Percentiles rank a stretch among this genome's conserved stretches.
These are phyloP conservation scores for Grammatotria lemairii DNA, from an alignment of 2,113 vertebrate species.

Conservation along the genomic window DNA sequence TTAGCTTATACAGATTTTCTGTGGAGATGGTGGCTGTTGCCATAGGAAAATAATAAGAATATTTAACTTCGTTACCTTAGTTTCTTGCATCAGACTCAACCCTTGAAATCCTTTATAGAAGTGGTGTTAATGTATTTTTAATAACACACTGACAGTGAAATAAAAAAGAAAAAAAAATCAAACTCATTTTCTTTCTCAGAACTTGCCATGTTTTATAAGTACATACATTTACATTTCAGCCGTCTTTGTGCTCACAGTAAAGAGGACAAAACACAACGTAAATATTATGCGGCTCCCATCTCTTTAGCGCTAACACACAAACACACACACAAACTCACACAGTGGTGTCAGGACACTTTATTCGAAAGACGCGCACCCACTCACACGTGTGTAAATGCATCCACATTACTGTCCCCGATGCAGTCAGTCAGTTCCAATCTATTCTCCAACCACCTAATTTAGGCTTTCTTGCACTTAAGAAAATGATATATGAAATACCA, in stretches of 20 bases:
- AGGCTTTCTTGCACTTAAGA: conserved; percentile 47
- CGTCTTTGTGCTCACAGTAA: conserved; percentile 73
- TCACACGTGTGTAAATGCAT: background rate
- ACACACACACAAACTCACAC: background rate
- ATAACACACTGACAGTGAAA: background rate
- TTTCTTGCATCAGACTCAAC: background rate
- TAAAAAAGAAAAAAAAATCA: conserved; percentile 26
- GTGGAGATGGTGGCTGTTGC: background rate
- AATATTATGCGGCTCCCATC: conserved; percentile 30
- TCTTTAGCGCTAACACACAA: background rate
- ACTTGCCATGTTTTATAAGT: conserved; percentile 74
- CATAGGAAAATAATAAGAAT: background rate
- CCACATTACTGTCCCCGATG: conserved; percentile 32
- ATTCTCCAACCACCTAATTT: conserved; percentile 61
- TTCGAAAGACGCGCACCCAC: background rate
- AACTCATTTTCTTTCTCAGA: conserved; percentile 47
- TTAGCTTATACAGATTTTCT: background rate
- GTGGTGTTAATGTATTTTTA: background rate
- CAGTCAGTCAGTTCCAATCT: conserved; percentile 19
- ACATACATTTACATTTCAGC: conserved; percentile 70
- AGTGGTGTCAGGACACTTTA: background rate
- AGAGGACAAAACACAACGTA: conserved; percentile 55
- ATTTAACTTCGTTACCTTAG: background rate
- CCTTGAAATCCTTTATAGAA: background rate
- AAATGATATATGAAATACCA: conserved; percentile 66